Percentiles rank a stretch among this genome's conserved stretches.
Evolutionary conservation across 2,797 vertebrate genomes (phyloP).

Genomic region (Galaxias olidus): DNA sequence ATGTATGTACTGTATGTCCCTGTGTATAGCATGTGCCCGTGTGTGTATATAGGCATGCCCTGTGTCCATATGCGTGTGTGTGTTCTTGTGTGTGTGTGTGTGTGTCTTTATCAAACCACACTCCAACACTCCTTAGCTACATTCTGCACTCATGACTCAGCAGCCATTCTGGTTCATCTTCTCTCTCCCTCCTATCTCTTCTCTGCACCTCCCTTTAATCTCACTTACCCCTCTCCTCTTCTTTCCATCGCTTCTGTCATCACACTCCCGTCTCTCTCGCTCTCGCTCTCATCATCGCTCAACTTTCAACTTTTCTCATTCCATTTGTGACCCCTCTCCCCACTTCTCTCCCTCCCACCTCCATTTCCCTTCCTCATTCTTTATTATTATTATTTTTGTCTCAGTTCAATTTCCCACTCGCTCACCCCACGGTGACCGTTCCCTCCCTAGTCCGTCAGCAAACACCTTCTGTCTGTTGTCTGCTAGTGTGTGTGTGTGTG

Average conservation of each 20-base stretch:
- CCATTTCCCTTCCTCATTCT: too few species aligned
- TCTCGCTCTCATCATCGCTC: background rate
- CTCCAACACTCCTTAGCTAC: slow-evolving; percentile 1
- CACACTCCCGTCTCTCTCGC: background rate
- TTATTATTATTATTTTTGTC: too few species aligned
- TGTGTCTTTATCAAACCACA: background rate
- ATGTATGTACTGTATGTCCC: too few species aligned
- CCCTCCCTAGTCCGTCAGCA: background rate
- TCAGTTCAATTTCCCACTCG: background rate
- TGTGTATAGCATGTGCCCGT: too few species aligned
- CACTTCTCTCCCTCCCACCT: too few species aligned
- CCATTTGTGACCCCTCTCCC: too few species aligned
- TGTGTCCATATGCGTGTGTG: background rate
- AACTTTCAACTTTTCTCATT: too few species aligned
- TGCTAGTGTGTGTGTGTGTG: too few species aligned
- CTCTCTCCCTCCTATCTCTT: background rate
- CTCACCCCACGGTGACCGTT: background rate
- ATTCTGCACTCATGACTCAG: background rate
- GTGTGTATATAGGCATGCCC: too few species aligned
- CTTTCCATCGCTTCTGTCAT: background rate
- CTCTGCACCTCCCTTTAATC: background rate
- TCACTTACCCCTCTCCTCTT: background rate
- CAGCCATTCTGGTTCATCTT: background rate
- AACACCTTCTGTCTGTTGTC: too few species aligned
- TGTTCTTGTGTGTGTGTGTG: background rate